Evolutionary conservation across 1,140 invertebrate species (phyloP), one percentile per base, ranked within the genome.

Genomic region (Trachymyrmex cornetzi): DNA sequence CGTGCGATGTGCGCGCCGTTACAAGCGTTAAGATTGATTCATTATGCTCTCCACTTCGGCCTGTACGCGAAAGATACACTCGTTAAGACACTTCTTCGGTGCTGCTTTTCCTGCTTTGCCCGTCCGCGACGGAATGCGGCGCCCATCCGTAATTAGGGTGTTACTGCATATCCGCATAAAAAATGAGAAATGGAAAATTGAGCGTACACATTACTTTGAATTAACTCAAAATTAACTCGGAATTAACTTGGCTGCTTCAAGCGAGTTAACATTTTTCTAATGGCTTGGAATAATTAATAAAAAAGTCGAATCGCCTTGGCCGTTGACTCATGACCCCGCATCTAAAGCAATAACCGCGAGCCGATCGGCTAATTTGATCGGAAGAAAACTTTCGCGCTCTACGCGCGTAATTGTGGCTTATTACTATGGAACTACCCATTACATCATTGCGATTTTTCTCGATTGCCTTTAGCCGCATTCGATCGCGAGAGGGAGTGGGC

Each of bases 21-120:
- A 84, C 80, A 63, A 75, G 80, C 80, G 80, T 84, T 84, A 84
- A 84, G 57, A 84, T 84, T 84, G 80, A 84, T 84, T 84, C 80
- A 84, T 84, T 84, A 84, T 84, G 80, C 80, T 24, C 80, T 75
- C 69, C 69, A 67, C 57, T 48, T 24, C 80, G 69, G 69, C 57
- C 55, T 48, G 38, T 74, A 44, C 48, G 63, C 80, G 69, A 74
- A 48, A 82, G 53, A 75, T 84, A 74, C 55, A 84, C 80, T 84
- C 80, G 80, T 84, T 84, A 84, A 84, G 69, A 75, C 69, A 84
- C 80, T 75, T 74, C 80, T 84, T 57, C 55, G 55, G 0, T 69
- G 53, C 22, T 63, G 55, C 44, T 75, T 74, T 50, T 84, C 53
- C 80, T 11, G n/a, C 14, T 50, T 9, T 14, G 24, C 19, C 12